Conservation (phyloP, 2,888 invertebrate species). For the Meiosimyza decipiens region DNA sequence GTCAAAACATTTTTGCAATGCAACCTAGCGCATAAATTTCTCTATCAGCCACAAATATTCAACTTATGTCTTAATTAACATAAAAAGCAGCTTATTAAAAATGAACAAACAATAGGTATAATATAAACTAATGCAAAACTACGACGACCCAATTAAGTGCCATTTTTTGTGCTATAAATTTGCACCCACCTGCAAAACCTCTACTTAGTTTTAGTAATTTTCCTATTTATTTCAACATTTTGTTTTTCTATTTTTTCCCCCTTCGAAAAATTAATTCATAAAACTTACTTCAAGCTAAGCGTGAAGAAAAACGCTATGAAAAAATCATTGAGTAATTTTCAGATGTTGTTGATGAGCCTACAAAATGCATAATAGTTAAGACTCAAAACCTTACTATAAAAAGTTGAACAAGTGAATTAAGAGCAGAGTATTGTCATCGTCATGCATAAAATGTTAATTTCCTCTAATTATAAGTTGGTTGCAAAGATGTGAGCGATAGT, state of each 20-base stretch:
- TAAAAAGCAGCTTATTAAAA: conserved; percentile 14
- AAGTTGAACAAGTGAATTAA: conserved; percentile 49
- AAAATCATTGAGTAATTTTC: conserved; percentile 4
- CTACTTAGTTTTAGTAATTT: background rate
- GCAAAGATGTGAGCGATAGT: conserved; percentile 10
- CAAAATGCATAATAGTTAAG: conserved; percentile 2
- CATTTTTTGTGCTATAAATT: background rate
- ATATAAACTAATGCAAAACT: background rate
- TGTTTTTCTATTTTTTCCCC: background rate
- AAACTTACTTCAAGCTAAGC: conserved; percentile 2
- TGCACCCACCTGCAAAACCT: background rate
- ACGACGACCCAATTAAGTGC: conserved; percentile 5
- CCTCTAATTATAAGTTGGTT: conserved; percentile 66
- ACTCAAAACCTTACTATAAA: background rate
- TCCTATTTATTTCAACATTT: background rate
- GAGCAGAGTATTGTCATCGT: conserved; percentile 34
- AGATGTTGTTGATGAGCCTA: conserved; percentile 1
- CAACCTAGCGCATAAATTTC: background rate
- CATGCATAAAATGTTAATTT: conserved; percentile 46
- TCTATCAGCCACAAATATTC: background rate
- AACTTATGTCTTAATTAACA: conserved; percentile 7
- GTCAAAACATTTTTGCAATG: background rate
- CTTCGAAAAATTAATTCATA: conserved; percentile 18
- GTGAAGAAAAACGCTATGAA: background rate
- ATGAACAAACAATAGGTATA: background rate